phyloP scores from a whole-genome alignment of 2,113 vertebrate species.

The Lagopus leucura region DNA sequence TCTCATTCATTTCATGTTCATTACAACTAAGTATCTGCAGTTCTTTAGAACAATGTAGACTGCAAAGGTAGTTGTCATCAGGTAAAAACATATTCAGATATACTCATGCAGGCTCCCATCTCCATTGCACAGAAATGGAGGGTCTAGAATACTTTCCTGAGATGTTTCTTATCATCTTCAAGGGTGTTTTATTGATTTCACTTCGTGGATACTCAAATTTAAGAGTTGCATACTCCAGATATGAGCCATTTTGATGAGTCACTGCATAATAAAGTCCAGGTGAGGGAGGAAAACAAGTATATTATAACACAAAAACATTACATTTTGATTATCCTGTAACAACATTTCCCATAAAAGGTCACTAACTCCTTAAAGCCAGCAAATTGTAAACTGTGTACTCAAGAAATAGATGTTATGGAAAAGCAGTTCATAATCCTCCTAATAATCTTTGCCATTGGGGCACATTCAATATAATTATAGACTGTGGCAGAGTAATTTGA shows the following conservation, averaged over 20 bases:
- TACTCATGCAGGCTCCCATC: not conserved
- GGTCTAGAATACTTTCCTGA: not conserved
- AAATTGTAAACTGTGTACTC: not conserved
- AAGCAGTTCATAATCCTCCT: slow-evolving; percentile 38
- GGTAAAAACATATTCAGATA: not conserved
- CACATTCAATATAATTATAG: slow-evolving; percentile 45
- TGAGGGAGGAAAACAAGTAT: not conserved
- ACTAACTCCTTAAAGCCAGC: not conserved
- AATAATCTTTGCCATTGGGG: slow-evolving; percentile 64
- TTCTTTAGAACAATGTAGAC: not conserved
- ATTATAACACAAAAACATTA: not conserved
- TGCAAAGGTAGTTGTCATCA: not conserved
- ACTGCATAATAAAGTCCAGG: not conserved
- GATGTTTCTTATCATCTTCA: not conserved
- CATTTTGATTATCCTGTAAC: not conserved
- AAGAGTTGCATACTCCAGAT: not conserved
- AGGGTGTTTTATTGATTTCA: not conserved
- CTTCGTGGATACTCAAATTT: not conserved
- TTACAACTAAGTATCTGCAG: not conserved
- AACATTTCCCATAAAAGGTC: not conserved
- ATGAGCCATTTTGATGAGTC: not conserved
- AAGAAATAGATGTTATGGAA: not conserved
- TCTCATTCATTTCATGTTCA: not conserved
- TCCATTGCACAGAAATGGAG: not conserved
- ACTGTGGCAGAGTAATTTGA: slow-evolving; percentile 41